Conservation (phyloP, 1,140 invertebrate genomes). For the Drosophila trapezifrons region DNA sequence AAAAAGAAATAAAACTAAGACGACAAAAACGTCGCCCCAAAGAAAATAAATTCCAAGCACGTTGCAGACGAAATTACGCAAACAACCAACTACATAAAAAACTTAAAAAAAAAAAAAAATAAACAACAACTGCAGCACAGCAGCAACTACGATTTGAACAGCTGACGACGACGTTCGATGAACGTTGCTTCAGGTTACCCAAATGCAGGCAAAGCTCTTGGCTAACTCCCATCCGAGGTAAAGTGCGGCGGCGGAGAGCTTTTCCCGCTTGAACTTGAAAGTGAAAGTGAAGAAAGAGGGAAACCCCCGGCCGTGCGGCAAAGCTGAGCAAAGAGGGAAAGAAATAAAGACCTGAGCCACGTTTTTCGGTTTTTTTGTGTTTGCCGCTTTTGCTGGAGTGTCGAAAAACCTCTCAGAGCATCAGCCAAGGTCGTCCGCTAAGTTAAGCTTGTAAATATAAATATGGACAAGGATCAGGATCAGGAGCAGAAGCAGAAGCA, state of each 20-base stretch:
- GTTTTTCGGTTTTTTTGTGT: slow-evolving; percentile 8
- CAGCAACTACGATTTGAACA: slow-evolving; percentile 43
- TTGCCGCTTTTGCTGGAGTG: slow-evolving; percentile 79
- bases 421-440: slow-evolving; percentile 45
- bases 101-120: slow-evolving; percentile 16
- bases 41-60: slow-evolving; percentile 70
- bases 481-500: slow-evolving; percentile 33
- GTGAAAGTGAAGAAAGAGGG: slow-evolving; percentile 69
- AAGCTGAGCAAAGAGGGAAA: slow-evolving; percentile 2
- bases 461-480: slow-evolving; percentile 21
- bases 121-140: slow-evolving; percentile 5
- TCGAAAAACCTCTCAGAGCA: slow-evolving; percentile 54
- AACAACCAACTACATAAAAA: slow-evolving; percentile 44
- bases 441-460: slow-evolving; percentile 1
- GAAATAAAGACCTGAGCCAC: slow-evolving; percentile 8
- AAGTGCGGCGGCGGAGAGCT: slow-evolving; percentile 46
- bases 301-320: slow-evolving; percentile 2
- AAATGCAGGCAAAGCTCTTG: slow-evolving; percentile 57
- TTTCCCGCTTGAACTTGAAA: slow-evolving; percentile 73
- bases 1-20: slow-evolving; percentile 55
- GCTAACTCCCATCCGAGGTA: slow-evolving; percentile 23
- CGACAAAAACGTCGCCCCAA: slow-evolving; percentile 15
- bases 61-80: slow-evolving; percentile 77
- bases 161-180: slow-evolving; percentile 74
- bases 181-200: slow-evolving; percentile 60